Conservation (phyloP, 2,797 vertebrate genomes). For the Helostoma temminkii region DNA sequence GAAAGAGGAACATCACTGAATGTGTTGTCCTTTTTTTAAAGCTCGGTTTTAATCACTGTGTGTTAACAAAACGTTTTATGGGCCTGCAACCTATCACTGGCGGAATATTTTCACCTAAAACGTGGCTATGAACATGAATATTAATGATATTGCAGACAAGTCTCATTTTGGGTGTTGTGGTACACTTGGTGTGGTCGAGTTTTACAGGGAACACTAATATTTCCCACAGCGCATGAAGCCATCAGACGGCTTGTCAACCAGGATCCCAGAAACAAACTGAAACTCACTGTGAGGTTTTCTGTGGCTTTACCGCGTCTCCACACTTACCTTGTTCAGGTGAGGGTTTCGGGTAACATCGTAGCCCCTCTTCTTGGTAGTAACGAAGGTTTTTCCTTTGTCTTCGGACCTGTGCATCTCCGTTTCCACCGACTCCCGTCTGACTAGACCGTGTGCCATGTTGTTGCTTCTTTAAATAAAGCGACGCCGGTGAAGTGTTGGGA, state of each 20-base stretch:
- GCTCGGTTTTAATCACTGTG: background rate
- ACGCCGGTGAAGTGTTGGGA: slow-evolving; percentile 55
- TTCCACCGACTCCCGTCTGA: slow-evolving; percentile 79
- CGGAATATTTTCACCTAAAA: background rate
- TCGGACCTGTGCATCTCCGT: slow-evolving; percentile 81
- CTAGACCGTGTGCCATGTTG: slow-evolving; percentile 77
- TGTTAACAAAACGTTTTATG: background rate
- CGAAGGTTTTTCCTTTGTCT: slow-evolving; percentile 70
- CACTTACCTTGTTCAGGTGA: slow-evolving; percentile 91
- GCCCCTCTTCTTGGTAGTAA: slow-evolving; percentile 90
- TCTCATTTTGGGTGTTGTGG: accelerated
- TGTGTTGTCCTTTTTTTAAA: background rate
- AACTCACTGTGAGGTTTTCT: slow-evolving; percentile 1
- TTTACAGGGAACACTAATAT: accelerated
- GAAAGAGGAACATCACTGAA: background rate
- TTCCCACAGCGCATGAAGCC: slow-evolving; percentile 60
- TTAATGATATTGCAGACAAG: background rate
- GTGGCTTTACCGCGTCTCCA: background rate
- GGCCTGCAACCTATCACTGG: background rate
- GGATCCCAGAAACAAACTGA: slow-evolving; percentile 22
- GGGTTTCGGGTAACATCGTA: slow-evolving; percentile 91
- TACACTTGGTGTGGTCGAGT: background rate
- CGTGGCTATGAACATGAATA: accelerated
- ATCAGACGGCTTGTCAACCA: slow-evolving; percentile 36
- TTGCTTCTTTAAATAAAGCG: slow-evolving; percentile 80